phyloP scores from a whole-genome alignment of 2,888 invertebrate genomes.

The Pachymerium ferrugineum region DNA sequence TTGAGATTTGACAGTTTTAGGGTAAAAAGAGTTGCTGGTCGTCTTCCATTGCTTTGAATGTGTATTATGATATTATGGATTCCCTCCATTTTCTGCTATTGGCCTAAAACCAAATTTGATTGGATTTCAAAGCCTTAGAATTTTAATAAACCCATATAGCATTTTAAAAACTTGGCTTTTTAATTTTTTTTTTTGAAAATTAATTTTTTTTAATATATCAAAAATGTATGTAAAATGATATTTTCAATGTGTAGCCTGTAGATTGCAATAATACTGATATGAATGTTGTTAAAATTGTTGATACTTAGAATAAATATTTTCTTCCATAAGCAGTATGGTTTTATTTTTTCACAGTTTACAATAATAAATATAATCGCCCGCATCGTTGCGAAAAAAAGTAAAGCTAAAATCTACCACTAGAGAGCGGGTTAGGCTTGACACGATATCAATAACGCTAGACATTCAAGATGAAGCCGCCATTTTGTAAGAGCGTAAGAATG shows the following conservation, averaged over 20 bases:
- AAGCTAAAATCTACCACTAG: neutral
- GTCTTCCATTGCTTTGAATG: neutral
- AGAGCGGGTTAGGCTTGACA: neutral
- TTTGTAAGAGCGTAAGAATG: neutral
- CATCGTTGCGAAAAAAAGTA: neutral
- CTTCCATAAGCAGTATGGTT: neutral
- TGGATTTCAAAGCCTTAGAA: neutral
- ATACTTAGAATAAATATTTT: neutral
- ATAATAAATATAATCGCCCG: neutral
- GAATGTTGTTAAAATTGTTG: neutral
- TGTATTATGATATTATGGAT: neutral
- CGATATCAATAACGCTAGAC: neutral
- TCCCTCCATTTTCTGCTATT: neutral
- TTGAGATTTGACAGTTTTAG: neutral
- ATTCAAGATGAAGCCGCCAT: neutral
- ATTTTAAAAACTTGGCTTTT: too few species aligned
- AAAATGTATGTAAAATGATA: neutral
- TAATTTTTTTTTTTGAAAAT: neutral
- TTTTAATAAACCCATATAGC: neutral
- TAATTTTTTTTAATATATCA: neutral
- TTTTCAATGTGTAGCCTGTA: neutral
- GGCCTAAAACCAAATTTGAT: neutral
- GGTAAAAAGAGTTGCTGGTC: neutral
- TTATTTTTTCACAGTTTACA: neutral
- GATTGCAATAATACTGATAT: neutral